A percentile compares a stretch with the other conserved stretches of the same genome.
Conservation (phyloP, 2,888 invertebrate species). For the Agonopterix alstromeriana region DNA sequence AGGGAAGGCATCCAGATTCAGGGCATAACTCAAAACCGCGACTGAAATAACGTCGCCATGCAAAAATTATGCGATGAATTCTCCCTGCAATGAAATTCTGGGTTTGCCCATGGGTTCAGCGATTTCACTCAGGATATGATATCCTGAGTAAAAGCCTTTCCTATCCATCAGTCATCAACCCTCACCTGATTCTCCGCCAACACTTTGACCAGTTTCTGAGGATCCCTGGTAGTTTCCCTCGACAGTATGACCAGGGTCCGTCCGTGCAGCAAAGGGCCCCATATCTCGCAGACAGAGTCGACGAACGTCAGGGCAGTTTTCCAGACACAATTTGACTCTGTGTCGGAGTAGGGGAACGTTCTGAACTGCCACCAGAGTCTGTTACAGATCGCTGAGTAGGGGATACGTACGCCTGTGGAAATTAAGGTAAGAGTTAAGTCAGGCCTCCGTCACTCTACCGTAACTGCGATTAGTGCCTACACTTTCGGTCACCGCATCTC, state of each 20-base stretch:
- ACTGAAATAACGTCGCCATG: too few relatives aligned
- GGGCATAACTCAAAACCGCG: too few relatives aligned
- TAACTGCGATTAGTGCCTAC: too few relatives aligned
- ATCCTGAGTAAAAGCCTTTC: too few relatives aligned
- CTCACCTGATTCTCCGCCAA: conserved; percentile 83
- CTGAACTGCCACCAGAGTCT: conserved; percentile 93
- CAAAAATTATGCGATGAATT: too few relatives aligned
- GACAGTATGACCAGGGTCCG: conserved; percentile 84
- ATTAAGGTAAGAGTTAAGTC: too few relatives aligned
- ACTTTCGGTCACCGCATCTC: too few relatives aligned
- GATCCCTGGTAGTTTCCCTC: conserved; percentile 84
- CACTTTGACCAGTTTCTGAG: conserved; percentile 82
- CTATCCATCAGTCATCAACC: not conserved
- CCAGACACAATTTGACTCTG: conserved; percentile 86
- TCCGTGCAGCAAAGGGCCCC: conserved; percentile 88
- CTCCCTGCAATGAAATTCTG: too few relatives aligned
- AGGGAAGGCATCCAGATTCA: too few relatives aligned
- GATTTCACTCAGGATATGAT: too few relatives aligned
- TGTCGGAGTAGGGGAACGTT: conserved; percentile 82
- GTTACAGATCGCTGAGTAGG: conserved; percentile 86
- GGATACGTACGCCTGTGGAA: conserved; percentile 83
- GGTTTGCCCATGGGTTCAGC: too few relatives aligned
- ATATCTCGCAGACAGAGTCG: conserved; percentile 92
- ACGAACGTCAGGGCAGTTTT: conserved; percentile 95
- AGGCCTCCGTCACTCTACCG: too few relatives aligned